Percentiles rank a stretch among this genome's conserved stretches.
phyloP scores from a whole-genome alignment of 2,113 vertebrate genomes.

The Neogale vison region DNA sequence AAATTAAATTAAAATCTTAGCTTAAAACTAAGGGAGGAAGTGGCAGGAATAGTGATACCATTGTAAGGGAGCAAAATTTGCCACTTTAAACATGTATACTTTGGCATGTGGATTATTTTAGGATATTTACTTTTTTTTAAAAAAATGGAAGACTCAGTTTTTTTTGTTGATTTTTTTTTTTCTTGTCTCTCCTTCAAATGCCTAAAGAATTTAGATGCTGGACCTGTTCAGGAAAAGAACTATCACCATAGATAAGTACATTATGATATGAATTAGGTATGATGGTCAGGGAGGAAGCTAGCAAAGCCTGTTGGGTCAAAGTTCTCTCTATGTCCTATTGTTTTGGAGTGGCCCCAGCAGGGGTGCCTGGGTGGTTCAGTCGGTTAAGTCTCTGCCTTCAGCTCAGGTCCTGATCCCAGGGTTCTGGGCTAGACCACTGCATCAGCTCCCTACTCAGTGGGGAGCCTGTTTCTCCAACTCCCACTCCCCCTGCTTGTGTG shows the following conservation, averaged over 20 bases:
- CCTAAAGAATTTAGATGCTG: background rate
- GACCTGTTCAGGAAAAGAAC: background rate
- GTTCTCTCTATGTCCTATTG: background rate
- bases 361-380: too few species aligned
- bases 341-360: background rate
- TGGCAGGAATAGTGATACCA: too few species aligned
- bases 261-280: background rate
- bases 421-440: too few species aligned
- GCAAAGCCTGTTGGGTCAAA: background rate
- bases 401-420: too few species aligned
- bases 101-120: background rate
- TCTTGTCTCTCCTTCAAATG: background rate
- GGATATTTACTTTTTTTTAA: background rate
- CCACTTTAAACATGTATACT: background rate
- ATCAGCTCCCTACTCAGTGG: too few species aligned
- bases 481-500: too few species aligned
- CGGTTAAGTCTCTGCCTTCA: too few species aligned
- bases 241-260: background rate
- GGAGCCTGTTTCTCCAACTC: too few species aligned
- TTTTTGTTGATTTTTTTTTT: background rate
- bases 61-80: background rate
- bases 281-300: background rate
- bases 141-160: background rate
- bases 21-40: background rate
- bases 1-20: background rate